Base-by-base conservation (phyloP, 2,888 invertebrate species). In the Entomobrya proxima region DNA sequence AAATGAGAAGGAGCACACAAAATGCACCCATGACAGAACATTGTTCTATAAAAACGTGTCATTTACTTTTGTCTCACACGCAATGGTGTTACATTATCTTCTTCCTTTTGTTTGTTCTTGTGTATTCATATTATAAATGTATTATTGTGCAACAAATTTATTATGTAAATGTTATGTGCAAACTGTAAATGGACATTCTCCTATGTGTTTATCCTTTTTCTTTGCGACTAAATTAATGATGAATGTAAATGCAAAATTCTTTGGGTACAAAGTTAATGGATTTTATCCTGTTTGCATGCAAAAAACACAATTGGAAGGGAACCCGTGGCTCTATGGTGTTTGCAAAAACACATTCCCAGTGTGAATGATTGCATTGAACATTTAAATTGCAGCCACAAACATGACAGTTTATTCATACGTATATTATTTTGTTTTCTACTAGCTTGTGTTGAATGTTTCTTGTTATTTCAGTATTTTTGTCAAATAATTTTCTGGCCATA, bases 61-160 rank as follows among this genome's bases (percentile, higher is more conserved):
- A 64, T 32, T 64, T 35, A 64, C 69, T 44, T n/a, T 44, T 69
- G 47, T 44, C 69, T n/a, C 40, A 7, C 47, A 69, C 30, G 44
- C 27, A 69, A 27, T 69, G 69, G 44, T 47, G 40, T 67, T 13
- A 24, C 67, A 44, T 47, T n/a, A 47, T 69, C 24, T 13, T 37
- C 37, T 7, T 69, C 27, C 35, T n/a, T 69, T 69, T 69, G 27
- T 69, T 69, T 69, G 69, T 44, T 47, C 47, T 11, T 15, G 21
- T 64, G 40, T 69, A 44, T 69, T 69, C 44, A 69, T 44, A 27
- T n/a, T n/a, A n/a, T 44, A 47, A 69, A 69, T 44, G 44, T 44
- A 67, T 67, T 67, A 69, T 69, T 44, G 69, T 69, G 69, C 44
- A 69, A 69, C 44, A 44, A 69, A 69, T 69, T 69, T 47, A 47